Evolutionary conservation across 2,888 invertebrate species (phyloP), one percentile per base, ranked within the genome.

Genomic region (Sinodicranocentrus sp.): DNA sequence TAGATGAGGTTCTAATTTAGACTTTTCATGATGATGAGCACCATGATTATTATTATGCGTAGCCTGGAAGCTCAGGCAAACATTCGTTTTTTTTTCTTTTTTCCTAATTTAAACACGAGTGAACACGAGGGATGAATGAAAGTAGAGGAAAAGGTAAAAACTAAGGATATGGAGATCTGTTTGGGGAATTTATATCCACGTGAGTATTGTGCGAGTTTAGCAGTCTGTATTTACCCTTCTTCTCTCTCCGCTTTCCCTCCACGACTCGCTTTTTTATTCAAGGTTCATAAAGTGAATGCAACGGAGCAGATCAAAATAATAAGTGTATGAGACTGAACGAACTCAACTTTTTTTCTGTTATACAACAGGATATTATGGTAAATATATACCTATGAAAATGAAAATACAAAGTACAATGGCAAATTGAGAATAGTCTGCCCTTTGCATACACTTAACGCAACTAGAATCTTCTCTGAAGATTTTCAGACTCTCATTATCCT

Each of bases 1-100:
- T 73, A 73, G 80, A 80, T 73, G 80, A 73, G 80, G 57, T 72
- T 80, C 80, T 73, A 80, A 80, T 80, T 80, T 80, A 23, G 23
- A 80, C 54, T 73, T 73, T 79, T 72, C 67, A 57, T 15, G 21
- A 79, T 15, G 44, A 54, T 57, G 21, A 33, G 28, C 33, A 28
- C 13, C 21, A 19, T 63, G 57, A 48, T 28, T 57, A 23, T 26
- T 70, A 17, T 17, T 57, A 13, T 57, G 2, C 23, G n/a, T 52
- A 17, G 15, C 52, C 57, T 48, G 13, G 2, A 48, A 48, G 10
- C 57, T 15, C n/a, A n/a, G n/a, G n/a, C n/a, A n/a, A n/a, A n/a
- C n/a, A n/a, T n/a, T n/a, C n/a, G n/a, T n/a, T n/a, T n/a, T 54
- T 54, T 54, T n/a, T n/a, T n/a, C 17, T 17, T 52, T 39, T 39